A percentile compares a stretch with the other conserved stretches of the same genome.
Conservation (phyloP, 2,113 vertebrate genomes). For the Crotophaga sulcirostris region DNA sequence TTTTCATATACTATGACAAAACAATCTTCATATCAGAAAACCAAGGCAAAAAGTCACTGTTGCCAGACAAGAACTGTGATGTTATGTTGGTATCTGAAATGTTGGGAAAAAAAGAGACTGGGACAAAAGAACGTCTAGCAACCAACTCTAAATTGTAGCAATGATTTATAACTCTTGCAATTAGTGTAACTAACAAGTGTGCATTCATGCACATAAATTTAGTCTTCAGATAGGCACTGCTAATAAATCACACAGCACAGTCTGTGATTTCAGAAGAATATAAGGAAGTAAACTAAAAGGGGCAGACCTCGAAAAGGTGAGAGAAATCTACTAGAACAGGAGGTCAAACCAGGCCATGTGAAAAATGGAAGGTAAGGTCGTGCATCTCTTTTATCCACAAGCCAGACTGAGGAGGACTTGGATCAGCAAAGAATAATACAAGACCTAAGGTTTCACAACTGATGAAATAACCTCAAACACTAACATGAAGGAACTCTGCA, state of each 20-base stretch:
- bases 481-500: not conserved
- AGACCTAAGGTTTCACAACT: not conserved
- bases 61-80: not conserved
- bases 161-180: not conserved
- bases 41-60: not conserved
- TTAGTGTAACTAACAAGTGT: not conserved
- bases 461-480: not conserved
- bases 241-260: not conserved
- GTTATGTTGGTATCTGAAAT: not conserved
- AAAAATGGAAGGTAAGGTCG: not conserved
- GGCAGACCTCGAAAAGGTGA: not conserved
- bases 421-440: not conserved
- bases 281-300: not conserved
- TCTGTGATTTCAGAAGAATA: not conserved
- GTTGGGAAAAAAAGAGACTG: not conserved
- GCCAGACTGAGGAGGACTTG: not conserved
- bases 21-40: not conserved
- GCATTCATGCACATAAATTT: not conserved
- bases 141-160: not conserved
- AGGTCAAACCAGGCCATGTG: not conserved
- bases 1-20: not conserved
- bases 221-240: not conserved
- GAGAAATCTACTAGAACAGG: not conserved
- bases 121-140: not conserved
- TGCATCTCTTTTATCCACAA: not conserved